These are phyloP conservation scores for Platygyra sinensis DNA, from an alignment of 64 coral and sea anemone species.

Conservation along the genomic window DNA sequence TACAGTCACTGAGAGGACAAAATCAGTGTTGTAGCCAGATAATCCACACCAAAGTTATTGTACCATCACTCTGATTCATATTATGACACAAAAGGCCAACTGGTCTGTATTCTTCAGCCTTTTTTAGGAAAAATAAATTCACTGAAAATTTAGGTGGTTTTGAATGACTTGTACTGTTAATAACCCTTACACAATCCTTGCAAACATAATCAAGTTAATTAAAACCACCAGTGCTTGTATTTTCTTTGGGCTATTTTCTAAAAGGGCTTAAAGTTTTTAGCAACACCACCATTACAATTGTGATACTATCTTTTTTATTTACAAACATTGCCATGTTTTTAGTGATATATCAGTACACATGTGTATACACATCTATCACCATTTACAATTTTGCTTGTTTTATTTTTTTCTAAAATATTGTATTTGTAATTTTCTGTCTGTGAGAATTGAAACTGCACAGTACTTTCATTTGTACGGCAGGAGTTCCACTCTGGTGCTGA, in stretches of 20 bases:
- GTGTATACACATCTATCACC: background rate
- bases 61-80: too few species aligned
- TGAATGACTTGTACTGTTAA: background rate
- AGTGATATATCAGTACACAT: slow-evolving; percentile 4
- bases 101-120: too few species aligned
- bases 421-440: background rate
- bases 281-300: background rate
- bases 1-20: too few species aligned
- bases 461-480: background rate
- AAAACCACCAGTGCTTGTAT: too few species aligned
- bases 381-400: slow-evolving; percentile 17
- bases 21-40: too few species aligned
- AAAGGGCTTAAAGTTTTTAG: background rate
- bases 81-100: too few species aligned
- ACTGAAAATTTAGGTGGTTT: too few species aligned
- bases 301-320: background rate
- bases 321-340: slow-evolving; percentile 11
- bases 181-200: too few species aligned
- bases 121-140: too few species aligned
- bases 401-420: background rate
- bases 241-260: too few species aligned
- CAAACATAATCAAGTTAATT: background rate
- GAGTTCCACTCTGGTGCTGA: slow-evolving; percentile 10
- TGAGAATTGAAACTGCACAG: background rate
- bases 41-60: too few species aligned